These are phyloP conservation scores for Argyrosomus japonicus DNA, from an alignment of 2,113 vertebrate species.

Conservation along the genomic window DNA sequence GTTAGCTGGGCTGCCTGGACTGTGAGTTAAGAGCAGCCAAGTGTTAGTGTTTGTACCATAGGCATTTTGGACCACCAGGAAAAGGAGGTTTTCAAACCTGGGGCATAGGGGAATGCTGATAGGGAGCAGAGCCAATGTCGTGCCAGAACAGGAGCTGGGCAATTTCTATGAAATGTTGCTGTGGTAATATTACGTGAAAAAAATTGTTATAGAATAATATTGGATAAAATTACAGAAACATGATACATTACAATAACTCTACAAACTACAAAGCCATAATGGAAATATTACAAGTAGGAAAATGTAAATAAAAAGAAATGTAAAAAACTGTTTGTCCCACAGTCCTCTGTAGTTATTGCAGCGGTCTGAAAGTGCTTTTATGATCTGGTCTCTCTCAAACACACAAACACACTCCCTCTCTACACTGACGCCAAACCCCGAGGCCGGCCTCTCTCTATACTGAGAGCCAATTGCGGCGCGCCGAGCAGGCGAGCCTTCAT, in stretches of 20 bases:
- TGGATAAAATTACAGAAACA: neutral
- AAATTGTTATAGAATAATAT: neutral
- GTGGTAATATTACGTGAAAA: neutral
- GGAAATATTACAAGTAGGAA: neutral
- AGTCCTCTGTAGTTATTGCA: neutral
- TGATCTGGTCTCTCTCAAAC: conserved; percentile 7
- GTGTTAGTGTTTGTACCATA: too few relatives aligned
- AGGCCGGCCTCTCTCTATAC: conserved; percentile 72
- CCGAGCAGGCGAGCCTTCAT: conserved; percentile 92
- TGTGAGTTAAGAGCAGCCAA: too few relatives aligned
- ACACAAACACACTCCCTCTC: conserved; percentile 10
- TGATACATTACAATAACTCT: neutral
- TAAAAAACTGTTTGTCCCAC: neutral
- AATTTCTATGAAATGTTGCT: neutral
- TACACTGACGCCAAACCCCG: conserved; percentile 74
- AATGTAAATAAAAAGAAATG: neutral
- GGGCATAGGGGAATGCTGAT: too few relatives aligned
- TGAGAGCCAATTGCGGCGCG: conserved; percentile 84
- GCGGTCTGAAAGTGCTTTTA: conserved; percentile 18
- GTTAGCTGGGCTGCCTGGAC: too few relatives aligned
- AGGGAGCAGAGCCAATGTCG: too few relatives aligned
- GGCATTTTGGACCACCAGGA: too few relatives aligned
- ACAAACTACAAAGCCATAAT: too few relatives aligned
- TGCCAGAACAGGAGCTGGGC: too few relatives aligned
- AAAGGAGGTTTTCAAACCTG: too few relatives aligned